Percentiles rank a stretch among this genome's conserved stretches.
Evolutionary conservation across 2,888 invertebrate species (phyloP).

Genomic region (Phaonia tiefii): DNA sequence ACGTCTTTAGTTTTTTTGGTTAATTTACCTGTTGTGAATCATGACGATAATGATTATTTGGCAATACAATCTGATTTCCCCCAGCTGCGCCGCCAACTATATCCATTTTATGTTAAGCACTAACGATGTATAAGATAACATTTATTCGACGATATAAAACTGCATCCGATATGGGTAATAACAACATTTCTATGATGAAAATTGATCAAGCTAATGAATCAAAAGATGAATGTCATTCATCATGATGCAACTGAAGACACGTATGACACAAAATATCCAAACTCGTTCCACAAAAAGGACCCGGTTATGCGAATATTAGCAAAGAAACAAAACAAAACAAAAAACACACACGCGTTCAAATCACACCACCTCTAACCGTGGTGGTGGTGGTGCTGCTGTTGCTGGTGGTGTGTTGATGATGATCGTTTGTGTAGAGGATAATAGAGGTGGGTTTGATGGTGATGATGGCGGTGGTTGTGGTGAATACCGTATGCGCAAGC

Average conservation of each 20-base stretch:
- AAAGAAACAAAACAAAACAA: neutral
- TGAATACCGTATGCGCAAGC: neutral
- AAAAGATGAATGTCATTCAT: no score
- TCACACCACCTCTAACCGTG: slow-evolving; percentile 2
- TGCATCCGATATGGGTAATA: no score
- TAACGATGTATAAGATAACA: slow-evolving; percentile 27
- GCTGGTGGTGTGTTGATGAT: no score
- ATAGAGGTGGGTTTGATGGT: neutral
- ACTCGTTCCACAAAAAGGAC: neutral
- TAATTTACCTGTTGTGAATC: slow-evolving; percentile 79
- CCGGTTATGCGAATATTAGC: neutral
- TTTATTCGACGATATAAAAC: no score
- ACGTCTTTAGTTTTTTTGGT: no score
- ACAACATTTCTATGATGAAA: no score
- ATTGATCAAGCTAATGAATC: no score
- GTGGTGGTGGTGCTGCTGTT: slow-evolving; percentile 1
- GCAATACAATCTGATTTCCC: slow-evolving; percentile 79
- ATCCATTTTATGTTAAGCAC: slow-evolving; percentile 76
- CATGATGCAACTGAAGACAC: no score
- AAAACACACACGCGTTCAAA: no score
- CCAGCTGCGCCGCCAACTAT: slow-evolving; percentile 76
- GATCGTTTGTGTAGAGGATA: no score
- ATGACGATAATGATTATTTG: slow-evolving; percentile 80
- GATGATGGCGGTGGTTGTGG: slow-evolving; percentile 5
- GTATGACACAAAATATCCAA: no score